These are phyloP conservation scores for Lamellibrachia columna DNA, from an alignment of 2,888 invertebrate species.

Conservation along the genomic window DNA sequence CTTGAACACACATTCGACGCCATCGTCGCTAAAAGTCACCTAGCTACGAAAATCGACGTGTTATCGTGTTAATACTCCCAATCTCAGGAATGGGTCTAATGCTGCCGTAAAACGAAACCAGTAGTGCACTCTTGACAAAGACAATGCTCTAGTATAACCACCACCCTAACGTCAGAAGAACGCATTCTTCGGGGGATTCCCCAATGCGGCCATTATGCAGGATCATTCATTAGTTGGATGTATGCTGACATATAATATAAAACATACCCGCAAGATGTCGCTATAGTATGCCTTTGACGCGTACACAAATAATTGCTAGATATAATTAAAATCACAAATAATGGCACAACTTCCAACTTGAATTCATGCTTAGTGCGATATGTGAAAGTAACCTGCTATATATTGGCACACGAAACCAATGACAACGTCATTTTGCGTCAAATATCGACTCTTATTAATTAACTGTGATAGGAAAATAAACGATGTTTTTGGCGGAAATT, in stretches of 20 bases:
- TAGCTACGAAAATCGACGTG: not conserved
- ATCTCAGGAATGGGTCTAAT: not conserved
- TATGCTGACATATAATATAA: not conserved
- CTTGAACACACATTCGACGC: not conserved
- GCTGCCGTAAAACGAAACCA: not conserved
- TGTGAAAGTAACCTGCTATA: too few relatives aligned
- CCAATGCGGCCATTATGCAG: not conserved
- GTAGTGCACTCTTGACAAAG: not conserved
- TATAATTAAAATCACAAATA: too few relatives aligned
- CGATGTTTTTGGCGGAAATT: too few relatives aligned
- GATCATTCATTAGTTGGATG: not conserved
- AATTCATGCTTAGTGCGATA: too few relatives aligned
- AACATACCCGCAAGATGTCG: not conserved
- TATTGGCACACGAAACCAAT: too few relatives aligned
- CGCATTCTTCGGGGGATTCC: conserved; percentile 7
- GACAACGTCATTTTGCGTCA: too few relatives aligned
- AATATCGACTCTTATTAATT: too few relatives aligned
- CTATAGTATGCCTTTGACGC: not conserved
- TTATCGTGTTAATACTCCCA: not conserved
- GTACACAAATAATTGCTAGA: too few relatives aligned
- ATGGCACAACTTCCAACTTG: too few relatives aligned
- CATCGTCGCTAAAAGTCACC: not conserved
- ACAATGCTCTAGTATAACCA: not conserved
- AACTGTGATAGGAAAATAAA: too few relatives aligned
- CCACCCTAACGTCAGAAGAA: not conserved